These are phyloP conservation scores for Strix uralensis DNA, from an alignment of 2,113 vertebrate species.

Conservation along the genomic window DNA sequence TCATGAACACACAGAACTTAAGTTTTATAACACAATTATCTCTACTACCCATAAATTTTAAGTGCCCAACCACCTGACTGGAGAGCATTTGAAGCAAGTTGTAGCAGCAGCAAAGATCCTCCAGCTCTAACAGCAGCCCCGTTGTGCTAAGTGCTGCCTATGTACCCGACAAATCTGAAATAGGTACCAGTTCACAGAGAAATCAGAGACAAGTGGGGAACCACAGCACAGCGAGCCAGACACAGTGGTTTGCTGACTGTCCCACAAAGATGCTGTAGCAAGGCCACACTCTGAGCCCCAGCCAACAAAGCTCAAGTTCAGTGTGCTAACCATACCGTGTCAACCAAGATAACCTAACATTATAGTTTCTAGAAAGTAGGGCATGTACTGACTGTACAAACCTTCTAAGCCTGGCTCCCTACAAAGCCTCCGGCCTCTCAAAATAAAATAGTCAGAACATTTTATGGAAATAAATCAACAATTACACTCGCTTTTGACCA, in stretches of 20 bases:
- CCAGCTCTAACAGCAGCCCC: neutral
- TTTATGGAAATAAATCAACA: neutral
- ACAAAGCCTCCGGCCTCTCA: neutral
- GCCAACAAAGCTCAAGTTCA: neutral
- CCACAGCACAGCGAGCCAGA: rapidly evolving
- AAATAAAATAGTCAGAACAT: neutral
- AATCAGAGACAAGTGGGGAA: neutral
- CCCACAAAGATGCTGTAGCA: neutral
- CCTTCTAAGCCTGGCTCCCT: neutral
- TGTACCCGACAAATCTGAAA: neutral
- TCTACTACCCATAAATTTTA: neutral
- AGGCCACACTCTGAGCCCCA: neutral
- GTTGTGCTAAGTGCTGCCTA: neutral
- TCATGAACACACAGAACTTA: rapidly evolving
- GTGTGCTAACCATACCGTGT: neutral
- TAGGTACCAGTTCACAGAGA: neutral
- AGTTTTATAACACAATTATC: neutral
- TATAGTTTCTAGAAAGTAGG: slow-evolving; percentile 11
- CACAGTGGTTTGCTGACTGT: neutral
- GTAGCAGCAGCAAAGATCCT: neutral
- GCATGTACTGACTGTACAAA: neutral
- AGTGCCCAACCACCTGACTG: neutral
- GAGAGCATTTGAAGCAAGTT: neutral
- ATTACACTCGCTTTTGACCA: neutral
- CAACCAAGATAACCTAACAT: neutral